Conservation (phyloP, 2,113 vertebrate species). For the Triplophysa rosa region DNA sequence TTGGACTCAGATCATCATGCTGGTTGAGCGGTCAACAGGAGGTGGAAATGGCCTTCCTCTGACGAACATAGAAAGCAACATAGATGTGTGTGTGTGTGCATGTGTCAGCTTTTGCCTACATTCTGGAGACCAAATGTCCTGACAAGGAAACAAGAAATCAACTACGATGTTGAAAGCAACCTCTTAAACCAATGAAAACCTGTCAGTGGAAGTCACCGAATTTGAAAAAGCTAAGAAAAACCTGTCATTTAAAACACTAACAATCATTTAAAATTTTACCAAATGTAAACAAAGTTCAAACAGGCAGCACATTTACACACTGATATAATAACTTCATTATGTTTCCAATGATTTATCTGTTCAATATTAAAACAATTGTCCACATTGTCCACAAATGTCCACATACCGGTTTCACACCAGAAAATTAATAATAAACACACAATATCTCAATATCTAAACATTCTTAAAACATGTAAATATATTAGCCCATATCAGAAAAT, state of each 20-base stretch:
- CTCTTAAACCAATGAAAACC: too few species aligned
- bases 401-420: too few species aligned
- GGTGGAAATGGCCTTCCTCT: constrained; percentile 53
- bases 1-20: constrained; percentile 72
- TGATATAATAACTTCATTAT: neutral
- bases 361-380: neutral
- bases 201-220: too few species aligned
- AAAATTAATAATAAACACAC: too few species aligned
- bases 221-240: neutral
- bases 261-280: neutral
- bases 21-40: constrained; percentile 63
- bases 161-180: too few species aligned
- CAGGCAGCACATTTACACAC: neutral
- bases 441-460: too few species aligned
- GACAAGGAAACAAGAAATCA: too few species aligned
- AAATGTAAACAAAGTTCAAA: neutral
- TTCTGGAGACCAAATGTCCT: too few species aligned
- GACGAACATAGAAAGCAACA: constrained; percentile 22
- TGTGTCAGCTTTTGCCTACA: neutral
- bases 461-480: too few species aligned
- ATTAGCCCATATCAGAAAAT: too few species aligned
- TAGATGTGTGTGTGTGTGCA: constrained; percentile 20
- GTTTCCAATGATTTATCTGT: neutral
- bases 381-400: too few species aligned
- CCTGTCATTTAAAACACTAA: neutral